A percentile compares a stretch with the other conserved stretches of the same genome.
Conservation (phyloP, 2,888 invertebrate genomes). For the Heterodera filipjevi region DNA sequence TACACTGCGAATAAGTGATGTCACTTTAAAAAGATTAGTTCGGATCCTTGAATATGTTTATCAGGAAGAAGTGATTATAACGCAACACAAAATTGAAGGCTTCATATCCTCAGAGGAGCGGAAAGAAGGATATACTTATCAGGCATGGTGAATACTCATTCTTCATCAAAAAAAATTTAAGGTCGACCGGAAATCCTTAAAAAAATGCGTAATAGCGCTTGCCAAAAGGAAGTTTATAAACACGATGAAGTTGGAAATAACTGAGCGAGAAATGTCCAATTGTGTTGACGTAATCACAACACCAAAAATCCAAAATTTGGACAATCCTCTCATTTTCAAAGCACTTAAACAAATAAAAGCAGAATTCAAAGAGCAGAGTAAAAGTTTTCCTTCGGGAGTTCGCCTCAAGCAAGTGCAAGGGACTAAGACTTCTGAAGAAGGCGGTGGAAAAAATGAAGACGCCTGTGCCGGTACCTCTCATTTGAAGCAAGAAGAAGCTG, state of each 20-base stretch:
- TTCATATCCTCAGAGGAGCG: slow-evolving; percentile 47
- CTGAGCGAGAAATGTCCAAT: slow-evolving; percentile 34
- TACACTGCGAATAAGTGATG: slow-evolving; percentile 58
- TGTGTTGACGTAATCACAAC: slow-evolving; percentile 44
- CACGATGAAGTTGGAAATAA: slow-evolving; percentile 38
- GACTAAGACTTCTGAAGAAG: background rate
- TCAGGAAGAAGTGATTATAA: slow-evolving; percentile 49
- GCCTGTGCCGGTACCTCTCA: background rate
- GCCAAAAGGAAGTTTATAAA: slow-evolving; percentile 42
- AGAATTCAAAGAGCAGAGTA: slow-evolving; percentile 49
- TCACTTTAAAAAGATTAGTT: slow-evolving; percentile 51
- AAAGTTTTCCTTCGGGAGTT: slow-evolving; percentile 59
- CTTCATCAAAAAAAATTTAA: slow-evolving; percentile 38
- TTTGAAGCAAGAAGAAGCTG: slow-evolving; percentile 17
- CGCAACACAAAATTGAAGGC: slow-evolving; percentile 46
- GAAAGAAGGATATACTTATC: slow-evolving; percentile 54
- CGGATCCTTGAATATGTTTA: slow-evolving; percentile 41
- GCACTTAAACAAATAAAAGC: slow-evolving; percentile 50
- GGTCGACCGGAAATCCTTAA: slow-evolving; percentile 61
- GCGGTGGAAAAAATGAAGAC: background rate
- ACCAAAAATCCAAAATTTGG: slow-evolving; percentile 39
- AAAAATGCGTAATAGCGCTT: slow-evolving; percentile 56
- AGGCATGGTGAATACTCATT: slow-evolving; percentile 36
- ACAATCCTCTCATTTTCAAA: slow-evolving; percentile 45
- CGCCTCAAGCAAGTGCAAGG: slow-evolving; percentile 31